Evolutionary conservation across 1,140 invertebrate species (phyloP).

Genomic region (Anthonomus grandis): DNA sequence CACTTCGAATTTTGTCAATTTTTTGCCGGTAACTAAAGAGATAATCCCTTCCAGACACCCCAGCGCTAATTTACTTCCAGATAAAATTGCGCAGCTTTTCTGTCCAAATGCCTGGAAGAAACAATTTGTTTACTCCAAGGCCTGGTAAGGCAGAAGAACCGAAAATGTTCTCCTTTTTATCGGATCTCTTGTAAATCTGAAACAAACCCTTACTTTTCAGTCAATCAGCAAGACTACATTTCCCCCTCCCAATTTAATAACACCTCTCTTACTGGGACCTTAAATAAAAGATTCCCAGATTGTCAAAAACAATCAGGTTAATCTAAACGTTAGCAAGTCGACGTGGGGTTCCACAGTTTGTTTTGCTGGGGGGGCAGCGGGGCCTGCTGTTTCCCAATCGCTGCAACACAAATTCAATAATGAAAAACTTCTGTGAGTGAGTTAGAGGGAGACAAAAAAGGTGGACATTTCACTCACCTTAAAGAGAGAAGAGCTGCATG

Average conservation of each 20-base stretch:
- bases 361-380: constrained; percentile 33
- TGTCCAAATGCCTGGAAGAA: too few relatives aligned
- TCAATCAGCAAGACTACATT: neutral
- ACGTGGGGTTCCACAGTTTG: constrained; percentile 29
- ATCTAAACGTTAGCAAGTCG: constrained; percentile 37
- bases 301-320: constrained; percentile 8
- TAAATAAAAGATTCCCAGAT: neutral
- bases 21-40: too few relatives aligned
- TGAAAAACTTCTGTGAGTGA: neutral
- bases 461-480: neutral
- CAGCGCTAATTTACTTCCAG: too few relatives aligned
- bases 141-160: too few relatives aligned
- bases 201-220: neutral
- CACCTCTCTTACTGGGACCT: neutral
- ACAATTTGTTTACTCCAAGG: too few relatives aligned
- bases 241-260: neutral
- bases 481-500: neutral
- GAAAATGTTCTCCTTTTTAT: too few relatives aligned
- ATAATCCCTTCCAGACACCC: too few relatives aligned
- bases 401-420: constrained; percentile 28
- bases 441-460: neutral
- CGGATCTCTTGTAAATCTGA: neutral
- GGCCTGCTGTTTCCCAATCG: constrained; percentile 35
- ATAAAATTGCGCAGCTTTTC: too few relatives aligned
- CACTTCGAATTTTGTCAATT: too few relatives aligned